Base-by-base conservation (phyloP, 2,888 invertebrate species). In the Cephus pulcher region DNA sequence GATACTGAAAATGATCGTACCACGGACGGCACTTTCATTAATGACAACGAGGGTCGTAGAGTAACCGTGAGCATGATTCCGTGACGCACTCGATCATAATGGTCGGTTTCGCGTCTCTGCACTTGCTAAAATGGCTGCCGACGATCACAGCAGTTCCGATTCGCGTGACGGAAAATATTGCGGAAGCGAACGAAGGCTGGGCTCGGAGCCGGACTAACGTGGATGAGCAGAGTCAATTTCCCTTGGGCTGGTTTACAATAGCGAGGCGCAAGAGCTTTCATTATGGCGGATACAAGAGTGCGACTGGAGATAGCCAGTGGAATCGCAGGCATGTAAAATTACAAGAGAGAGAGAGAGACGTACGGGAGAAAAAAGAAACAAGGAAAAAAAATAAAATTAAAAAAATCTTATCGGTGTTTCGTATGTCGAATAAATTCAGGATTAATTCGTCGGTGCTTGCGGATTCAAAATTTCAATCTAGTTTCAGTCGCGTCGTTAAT, bases 201-300 rank as follows among this genome's bases (percentile, higher is more conserved):
- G 23, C 6, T 56, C 23, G 23, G 35, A 35, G 56, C 56, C 23
- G 9, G 23, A 0, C 23, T 56, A 56, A 56, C 56, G 56, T 23
- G 15, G 56, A 15, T 2, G 23, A 15, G 56, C 56, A 23, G 23
- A 56, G 56, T 56, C 56, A 56, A 56, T 56, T 56, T 56, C 56
- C 56, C 56, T 23, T 56, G 56, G 56, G 56, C 23, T 56, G 56
- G 56, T 56, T 56, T 23, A 56, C 56, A 56, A 56, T 40, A 40
- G 69, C 74, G 34, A 80, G 77, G 75, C 35, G 77, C 76, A 35
- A 76, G 79, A 77, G 37, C 23, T 56, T 23, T 56, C 56, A 9
- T 56, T 56, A 23, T 23, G 56, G 9, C 56, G 56, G 6, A 23
- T 56, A 23, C 2, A 9, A 23, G 1, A 56, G 56, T 9, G 23